Conservation (phyloP, 2,888 invertebrate genomes). For the Himalopsyche anomala region DNA sequence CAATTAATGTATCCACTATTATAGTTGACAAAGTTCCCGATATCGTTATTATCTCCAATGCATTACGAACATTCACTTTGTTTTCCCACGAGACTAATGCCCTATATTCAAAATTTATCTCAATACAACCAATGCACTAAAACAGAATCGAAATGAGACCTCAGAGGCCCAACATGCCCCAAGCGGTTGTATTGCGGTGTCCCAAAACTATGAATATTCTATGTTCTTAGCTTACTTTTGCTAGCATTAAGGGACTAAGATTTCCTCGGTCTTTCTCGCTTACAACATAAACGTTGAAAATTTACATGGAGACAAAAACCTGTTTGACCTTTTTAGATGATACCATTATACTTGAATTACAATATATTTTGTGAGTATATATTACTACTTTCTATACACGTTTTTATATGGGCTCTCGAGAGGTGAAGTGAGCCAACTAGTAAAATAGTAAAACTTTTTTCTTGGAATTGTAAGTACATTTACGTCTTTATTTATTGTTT, state of each 20-base stretch:
- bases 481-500: too few species aligned
- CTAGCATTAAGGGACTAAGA: constrained; percentile 56
- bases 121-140: constrained; percentile 34
- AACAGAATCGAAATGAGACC: constrained; percentile 31
- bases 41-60: constrained; percentile 2
- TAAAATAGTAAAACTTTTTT: too few species aligned
- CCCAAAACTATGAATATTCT: constrained; percentile 62
- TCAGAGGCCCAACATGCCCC: constrained; percentile 48
- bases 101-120: constrained; percentile 23
- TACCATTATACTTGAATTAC: background rate
- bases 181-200: constrained; percentile 53
- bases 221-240: constrained; percentile 56
- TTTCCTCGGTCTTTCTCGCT: constrained; percentile 10
- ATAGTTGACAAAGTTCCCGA: background rate
- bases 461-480: too few species aligned
- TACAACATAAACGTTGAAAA: background rate
- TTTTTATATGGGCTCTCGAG: too few species aligned
- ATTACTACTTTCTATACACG: too few species aligned
- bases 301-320: background rate
- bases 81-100: constrained; percentile 21
- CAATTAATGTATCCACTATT: too few species aligned
- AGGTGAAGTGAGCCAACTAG: too few species aligned
- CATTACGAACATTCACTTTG: constrained; percentile 34
- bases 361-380: too few species aligned
- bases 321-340: background rate